Evolutionary conservation across 2,113 vertebrate genomes (phyloP).

Genomic region (Cynocephalus volans): DNA sequence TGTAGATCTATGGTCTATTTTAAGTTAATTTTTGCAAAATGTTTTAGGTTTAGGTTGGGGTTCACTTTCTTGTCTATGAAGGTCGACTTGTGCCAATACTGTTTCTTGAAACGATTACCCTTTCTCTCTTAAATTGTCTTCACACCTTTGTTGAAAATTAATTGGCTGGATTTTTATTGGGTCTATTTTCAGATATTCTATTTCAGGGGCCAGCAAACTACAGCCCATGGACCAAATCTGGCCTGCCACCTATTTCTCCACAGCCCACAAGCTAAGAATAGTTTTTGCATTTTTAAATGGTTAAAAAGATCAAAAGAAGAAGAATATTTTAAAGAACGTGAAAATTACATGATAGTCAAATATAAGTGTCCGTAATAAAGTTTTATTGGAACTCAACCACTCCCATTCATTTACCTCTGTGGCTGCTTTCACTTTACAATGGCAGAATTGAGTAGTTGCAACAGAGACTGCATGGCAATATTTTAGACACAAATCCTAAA

Average conservation of each 20-base stretch:
- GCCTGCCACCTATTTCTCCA: constrained; percentile 54
- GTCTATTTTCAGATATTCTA: constrained; percentile 65
- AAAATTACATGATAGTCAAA: constrained; percentile 57
- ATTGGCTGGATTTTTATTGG: constrained; percentile 42
- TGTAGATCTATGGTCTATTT: not conserved
- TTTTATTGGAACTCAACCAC: constrained; percentile 50
- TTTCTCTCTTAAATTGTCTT: constrained; percentile 48
- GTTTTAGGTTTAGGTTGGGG: constrained; percentile 16
- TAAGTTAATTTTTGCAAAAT: constrained; percentile 31
- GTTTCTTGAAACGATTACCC: constrained; percentile 48
- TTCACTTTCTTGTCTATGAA: not conserved
- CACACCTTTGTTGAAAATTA: constrained; percentile 48
- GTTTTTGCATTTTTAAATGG: constrained; percentile 59
- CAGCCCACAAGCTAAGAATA: constrained; percentile 27
- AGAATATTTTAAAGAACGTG: constrained; percentile 57
- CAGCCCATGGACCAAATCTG: not conserved
- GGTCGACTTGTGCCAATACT: not conserved
- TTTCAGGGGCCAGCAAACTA: constrained; percentile 61
- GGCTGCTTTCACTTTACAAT: not conserved
- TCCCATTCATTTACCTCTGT: not conserved
- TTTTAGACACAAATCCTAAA: constrained; percentile 3
- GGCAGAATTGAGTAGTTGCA: not conserved
- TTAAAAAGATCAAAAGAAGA: constrained; percentile 34
- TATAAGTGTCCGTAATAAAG: constrained; percentile 60
- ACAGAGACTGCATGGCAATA: not conserved